A percentile compares a stretch with the other conserved stretches of the same genome.
Evolutionary conservation across 2,888 invertebrate species (phyloP).

Genomic region (Sphinx pinastri): DNA sequence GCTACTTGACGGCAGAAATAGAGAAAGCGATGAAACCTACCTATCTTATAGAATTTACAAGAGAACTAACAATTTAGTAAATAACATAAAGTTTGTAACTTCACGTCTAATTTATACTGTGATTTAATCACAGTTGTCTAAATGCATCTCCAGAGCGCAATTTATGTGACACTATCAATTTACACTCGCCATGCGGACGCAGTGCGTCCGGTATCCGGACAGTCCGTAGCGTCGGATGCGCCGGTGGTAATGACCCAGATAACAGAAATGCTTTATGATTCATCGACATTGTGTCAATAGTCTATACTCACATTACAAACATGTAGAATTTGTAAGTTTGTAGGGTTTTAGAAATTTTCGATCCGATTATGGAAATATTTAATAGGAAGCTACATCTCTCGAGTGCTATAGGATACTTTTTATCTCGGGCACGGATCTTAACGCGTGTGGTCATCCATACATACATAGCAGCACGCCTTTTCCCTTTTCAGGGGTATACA

Average conservation of each 20-base stretch:
- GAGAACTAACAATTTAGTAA: too few species aligned
- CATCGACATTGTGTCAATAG: not conserved
- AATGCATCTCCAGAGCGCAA: not conserved
- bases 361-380: too few species aligned
- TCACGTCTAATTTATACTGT: not conserved
- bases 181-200: not conserved
- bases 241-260: not conserved
- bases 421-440: too few species aligned
- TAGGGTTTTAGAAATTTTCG: not conserved
- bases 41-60: too few species aligned
- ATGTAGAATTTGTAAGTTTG: not conserved
- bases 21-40: too few species aligned
- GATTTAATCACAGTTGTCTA: not conserved
- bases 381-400: too few species aligned
- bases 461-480: too few species aligned
- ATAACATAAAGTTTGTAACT: not conserved
- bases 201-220: conserved; percentile 2
- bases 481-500: too few species aligned
- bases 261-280: not conserved
- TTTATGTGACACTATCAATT: conserved; percentile 6
- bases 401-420: too few species aligned
- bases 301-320: not conserved
- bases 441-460: too few species aligned
- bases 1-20: too few species aligned
- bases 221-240: not conserved